Conservation (phyloP, 1,140 invertebrate genomes). For the Theocolax elegans region DNA sequence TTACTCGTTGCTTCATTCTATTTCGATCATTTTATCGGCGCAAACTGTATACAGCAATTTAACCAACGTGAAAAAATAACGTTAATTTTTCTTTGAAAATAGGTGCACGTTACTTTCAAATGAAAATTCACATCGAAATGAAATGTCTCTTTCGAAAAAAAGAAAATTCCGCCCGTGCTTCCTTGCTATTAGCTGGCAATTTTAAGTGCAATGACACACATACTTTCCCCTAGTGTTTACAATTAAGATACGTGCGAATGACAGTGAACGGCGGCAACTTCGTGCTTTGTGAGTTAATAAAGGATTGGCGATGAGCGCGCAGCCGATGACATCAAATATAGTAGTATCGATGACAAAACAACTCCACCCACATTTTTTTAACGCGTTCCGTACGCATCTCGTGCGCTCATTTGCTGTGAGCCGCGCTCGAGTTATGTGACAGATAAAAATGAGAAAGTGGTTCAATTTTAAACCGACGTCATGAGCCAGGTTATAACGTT, state of each 20-base stretch:
- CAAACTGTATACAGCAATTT: too few relatives aligned
- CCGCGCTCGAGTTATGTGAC: constrained; percentile 12
- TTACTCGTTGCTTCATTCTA: too few relatives aligned
- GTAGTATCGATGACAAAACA: constrained; percentile 8
- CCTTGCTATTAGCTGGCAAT: background rate
- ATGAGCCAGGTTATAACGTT: constrained; percentile 6
- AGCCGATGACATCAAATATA: constrained; percentile 8
- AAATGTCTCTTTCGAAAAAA: too few relatives aligned
- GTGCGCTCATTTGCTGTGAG: constrained; percentile 23
- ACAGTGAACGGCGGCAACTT: background rate
- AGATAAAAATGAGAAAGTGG: constrained; percentile 33
- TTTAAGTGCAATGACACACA: background rate
- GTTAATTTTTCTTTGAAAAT: too few relatives aligned
- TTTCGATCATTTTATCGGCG: too few relatives aligned
- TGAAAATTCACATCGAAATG: too few relatives aligned
- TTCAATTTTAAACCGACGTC: background rate
- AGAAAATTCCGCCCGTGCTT: too few relatives aligned
- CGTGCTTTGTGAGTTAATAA: constrained; percentile 21
- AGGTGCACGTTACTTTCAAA: too few relatives aligned
- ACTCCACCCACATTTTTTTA: constrained; percentile 12
- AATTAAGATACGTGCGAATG: constrained; percentile 6
- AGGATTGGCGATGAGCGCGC: constrained; percentile 3
- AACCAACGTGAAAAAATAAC: too few relatives aligned
- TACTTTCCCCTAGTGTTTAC: background rate
- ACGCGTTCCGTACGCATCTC: constrained; percentile 23